Evolutionary conservation across 2,113 vertebrate species (phyloP).

Genomic region (Ovis canadensis): DNA sequence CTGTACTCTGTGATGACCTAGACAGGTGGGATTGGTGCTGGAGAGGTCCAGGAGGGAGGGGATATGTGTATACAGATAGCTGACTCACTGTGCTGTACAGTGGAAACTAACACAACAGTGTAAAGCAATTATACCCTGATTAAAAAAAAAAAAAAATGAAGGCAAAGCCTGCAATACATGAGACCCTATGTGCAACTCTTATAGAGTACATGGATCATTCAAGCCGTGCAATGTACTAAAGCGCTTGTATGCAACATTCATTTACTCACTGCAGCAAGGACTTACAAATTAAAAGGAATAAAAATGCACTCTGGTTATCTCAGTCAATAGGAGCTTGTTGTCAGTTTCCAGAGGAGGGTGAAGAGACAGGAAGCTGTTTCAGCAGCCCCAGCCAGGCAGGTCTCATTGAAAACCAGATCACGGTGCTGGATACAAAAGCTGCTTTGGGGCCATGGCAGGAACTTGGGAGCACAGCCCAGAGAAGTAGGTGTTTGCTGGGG

Average conservation of each 20-base stretch:
- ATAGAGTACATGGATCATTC: not conserved
- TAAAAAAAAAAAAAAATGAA: not conserved
- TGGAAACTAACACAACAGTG: not conserved
- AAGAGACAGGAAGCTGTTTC: slow-evolving; percentile 57
- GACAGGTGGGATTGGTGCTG: not conserved
- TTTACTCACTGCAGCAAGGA: not conserved
- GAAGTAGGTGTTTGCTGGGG: not conserved
- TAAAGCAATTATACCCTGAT: not conserved
- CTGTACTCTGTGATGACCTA: not conserved
- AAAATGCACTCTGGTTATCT: not conserved
- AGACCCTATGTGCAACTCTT: fast-evolving
- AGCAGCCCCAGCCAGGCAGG: not conserved
- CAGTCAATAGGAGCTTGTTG: slow-evolving; percentile 62
- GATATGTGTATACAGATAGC: not conserved
- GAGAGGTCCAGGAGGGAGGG: not conserved
- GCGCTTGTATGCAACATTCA: not conserved
- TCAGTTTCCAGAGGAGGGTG: slow-evolving; percentile 34
- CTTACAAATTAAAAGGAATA: not conserved
- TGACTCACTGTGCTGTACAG: not conserved
- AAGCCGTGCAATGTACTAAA: not conserved
- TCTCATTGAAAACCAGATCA: slow-evolving; percentile 64
- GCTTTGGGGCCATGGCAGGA: slow-evolving; percentile 24
- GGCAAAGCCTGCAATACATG: not conserved
- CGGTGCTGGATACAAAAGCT: slow-evolving; percentile 6
- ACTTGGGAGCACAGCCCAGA: not conserved